Conservation (phyloP, 2,797 vertebrate genomes). For the Trachops cirrhosus region DNA sequence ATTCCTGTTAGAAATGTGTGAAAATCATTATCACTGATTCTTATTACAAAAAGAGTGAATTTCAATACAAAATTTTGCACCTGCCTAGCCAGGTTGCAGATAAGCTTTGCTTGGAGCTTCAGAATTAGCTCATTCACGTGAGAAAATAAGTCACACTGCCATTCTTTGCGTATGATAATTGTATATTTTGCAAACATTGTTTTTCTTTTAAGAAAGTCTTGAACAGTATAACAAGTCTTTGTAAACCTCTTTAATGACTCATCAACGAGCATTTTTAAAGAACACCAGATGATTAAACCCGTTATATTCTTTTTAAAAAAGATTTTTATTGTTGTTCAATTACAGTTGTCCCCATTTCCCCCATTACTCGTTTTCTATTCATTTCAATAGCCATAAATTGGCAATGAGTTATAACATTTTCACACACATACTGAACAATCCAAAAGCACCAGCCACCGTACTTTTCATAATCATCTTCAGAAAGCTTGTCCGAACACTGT, state of each 20-base stretch:
- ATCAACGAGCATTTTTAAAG: neutral
- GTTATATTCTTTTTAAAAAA: neutral
- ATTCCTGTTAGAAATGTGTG: neutral
- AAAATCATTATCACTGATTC: neutral
- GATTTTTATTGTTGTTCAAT: no score
- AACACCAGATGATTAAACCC: neutral
- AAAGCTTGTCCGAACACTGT: neutral
- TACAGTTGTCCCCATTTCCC: no score
- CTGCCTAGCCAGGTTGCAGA: neutral
- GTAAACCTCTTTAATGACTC: neutral
- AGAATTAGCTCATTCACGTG: neutral
- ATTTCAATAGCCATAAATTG: neutral
- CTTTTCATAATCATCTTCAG: neutral
- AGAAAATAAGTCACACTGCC: neutral
- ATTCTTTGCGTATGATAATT: neutral
- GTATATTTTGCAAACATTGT: neutral
- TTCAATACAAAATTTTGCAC: neutral
- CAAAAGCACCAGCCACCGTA: neutral
- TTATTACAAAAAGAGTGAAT: neutral
- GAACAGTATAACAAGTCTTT: neutral
- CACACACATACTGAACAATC: neutral
- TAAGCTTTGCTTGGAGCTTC: neutral
- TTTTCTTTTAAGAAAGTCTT: neutral
- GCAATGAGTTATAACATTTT: neutral
- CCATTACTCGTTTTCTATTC: neutral